Conservation (phyloP, 1,140 invertebrate genomes). For the Drosophila nebulosa region DNA sequence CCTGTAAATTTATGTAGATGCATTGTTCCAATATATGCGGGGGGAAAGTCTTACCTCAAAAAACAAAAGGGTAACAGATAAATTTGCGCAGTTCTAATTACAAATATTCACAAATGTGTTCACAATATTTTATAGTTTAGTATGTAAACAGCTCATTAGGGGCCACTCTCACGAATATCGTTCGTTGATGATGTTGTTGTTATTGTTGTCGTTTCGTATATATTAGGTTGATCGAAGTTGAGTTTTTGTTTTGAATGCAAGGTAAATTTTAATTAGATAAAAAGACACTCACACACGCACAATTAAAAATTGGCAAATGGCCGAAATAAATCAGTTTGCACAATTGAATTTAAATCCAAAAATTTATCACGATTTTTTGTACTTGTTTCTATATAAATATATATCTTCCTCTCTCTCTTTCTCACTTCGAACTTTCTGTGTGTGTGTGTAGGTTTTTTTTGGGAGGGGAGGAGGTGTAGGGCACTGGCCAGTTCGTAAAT, state of each 20-base stretch:
- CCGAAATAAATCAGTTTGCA: slow-evolving; percentile 60
- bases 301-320: slow-evolving; percentile 12
- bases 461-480: slow-evolving; percentile 16
- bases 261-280: slow-evolving; percentile 64
- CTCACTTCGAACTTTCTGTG: slow-evolving; percentile 43
- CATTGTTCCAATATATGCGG: background rate
- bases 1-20: background rate
- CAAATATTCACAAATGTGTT: slow-evolving; percentile 23
- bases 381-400: slow-evolving; percentile 33
- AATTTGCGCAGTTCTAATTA: slow-evolving; percentile 75
- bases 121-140: background rate
- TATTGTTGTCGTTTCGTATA: slow-evolving; percentile 22
- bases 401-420: slow-evolving; percentile 2
- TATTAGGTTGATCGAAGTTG: slow-evolving; percentile 34
- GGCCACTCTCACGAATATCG: slow-evolving; percentile 5
- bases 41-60: slow-evolving; percentile 38
- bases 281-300: slow-evolving; percentile 5
- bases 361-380: slow-evolving; percentile 72
- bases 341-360: slow-evolving; percentile 65
- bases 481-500: slow-evolving; percentile 48
- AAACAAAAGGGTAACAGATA: slow-evolving; percentile 42
- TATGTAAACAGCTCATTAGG: slow-evolving; percentile 28
- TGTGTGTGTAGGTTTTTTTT: slow-evolving; percentile 29
- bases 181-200: slow-evolving; percentile 11
- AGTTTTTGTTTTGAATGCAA: slow-evolving; percentile 49